phyloP scores from a whole-genome alignment of 2,888 invertebrate species.

The Tipula confusa region DNA sequence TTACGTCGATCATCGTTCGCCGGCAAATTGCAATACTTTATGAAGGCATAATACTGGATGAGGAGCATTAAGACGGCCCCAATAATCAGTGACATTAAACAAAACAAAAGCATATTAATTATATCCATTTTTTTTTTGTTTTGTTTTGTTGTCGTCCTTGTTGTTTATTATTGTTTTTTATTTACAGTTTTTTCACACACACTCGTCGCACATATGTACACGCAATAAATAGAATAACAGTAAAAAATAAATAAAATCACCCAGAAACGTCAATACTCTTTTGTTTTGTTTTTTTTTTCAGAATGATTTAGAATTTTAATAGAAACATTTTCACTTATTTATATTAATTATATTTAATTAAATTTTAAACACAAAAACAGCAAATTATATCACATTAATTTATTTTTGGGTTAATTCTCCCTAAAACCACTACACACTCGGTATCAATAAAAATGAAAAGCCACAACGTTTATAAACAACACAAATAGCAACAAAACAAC shows the following conservation, averaged over 20 bases:
- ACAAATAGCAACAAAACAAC: neutral
- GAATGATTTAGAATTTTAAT: neutral
- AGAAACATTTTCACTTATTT: neutral
- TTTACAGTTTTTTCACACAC: neutral
- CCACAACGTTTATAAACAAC: neutral
- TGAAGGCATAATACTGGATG: constrained; percentile 54
- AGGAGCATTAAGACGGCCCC: constrained; percentile 54
- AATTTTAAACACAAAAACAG: neutral
- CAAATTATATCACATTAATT: neutral
- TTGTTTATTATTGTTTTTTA: neutral
- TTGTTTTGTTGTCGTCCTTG: neutral
- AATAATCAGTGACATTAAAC: constrained; percentile 52
- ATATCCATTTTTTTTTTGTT: constrained; percentile 44
- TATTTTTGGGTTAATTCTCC: neutral
- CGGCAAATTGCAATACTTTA: constrained; percentile 51
- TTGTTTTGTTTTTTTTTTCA: neutral
- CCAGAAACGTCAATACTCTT: neutral
- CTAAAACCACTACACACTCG: neutral
- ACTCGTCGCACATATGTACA: neutral
- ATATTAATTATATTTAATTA: neutral
- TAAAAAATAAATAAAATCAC: neutral
- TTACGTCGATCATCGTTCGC: constrained; percentile 36
- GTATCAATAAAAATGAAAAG: neutral
- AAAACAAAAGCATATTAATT: constrained; percentile 50
- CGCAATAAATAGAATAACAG: neutral